Evolutionary conservation across 2,888 invertebrate species (phyloP).

Genomic region (Eupithecia insigniata): DNA sequence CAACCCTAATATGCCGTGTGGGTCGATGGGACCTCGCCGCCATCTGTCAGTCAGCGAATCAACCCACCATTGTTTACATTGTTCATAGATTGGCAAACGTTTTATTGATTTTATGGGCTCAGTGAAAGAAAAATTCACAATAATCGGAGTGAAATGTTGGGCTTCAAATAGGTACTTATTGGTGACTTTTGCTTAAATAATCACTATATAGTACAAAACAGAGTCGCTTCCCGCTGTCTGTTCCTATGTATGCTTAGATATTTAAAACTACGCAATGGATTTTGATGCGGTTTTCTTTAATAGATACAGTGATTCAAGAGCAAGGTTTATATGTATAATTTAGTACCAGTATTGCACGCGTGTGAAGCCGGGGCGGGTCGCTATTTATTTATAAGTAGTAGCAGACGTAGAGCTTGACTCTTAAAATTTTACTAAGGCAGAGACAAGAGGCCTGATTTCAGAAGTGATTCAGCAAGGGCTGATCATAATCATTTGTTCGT

Average conservation of each 20-base stretch:
- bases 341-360: too few relatives aligned
- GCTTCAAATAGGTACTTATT: neutral
- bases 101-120: conserved; percentile 29
- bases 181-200: neutral
- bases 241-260: too few relatives aligned
- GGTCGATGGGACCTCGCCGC: conserved; percentile 38
- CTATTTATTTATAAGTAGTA: neutral
- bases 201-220: too few relatives aligned
- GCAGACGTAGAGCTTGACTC: neutral
- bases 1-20: conserved; percentile 55
- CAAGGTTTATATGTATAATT: too few relatives aligned
- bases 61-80: conserved; percentile 41
- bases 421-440: neutral
- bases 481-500: neutral
- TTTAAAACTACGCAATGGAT: too few relatives aligned
- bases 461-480: neutral
- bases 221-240: too few relatives aligned
- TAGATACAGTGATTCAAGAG: too few relatives aligned
- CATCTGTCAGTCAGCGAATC: conserved; percentile 64
- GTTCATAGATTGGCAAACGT: conserved; percentile 35
- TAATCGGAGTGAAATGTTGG: neutral
- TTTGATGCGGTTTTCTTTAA: too few relatives aligned
- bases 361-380: too few relatives aligned
- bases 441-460: neutral
- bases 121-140: neutral